Base-by-base conservation (phyloP, 2,113 vertebrate species). In the Notothenia rossii region DNA sequence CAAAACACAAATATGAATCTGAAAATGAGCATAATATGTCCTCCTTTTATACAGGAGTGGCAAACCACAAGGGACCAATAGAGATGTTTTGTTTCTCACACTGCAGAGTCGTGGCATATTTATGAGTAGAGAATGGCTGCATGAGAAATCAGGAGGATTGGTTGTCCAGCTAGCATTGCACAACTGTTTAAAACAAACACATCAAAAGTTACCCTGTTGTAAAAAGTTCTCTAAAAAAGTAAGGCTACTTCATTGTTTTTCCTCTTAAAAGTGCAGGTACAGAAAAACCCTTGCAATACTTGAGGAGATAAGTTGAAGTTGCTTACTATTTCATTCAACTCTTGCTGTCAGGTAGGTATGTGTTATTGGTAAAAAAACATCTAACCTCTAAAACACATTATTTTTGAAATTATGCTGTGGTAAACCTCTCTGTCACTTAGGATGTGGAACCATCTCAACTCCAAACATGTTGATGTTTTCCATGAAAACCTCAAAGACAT, bases 141-240 rank as follows among this genome's bases (percentile, higher is more conserved):
- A 86, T 51, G 56, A 79, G 65, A 82, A 82, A 79, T 66, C 14
- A 14, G 53, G 72, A 77, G 43, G 71, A 73, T 2, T 15, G 1
- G n/a, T 50, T 22, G 1, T 79, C 89, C 71, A 87, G 67, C 36
- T 2, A 69, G 53, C 13, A 48, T 88, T 89, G 65, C 25, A 53
- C 75, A 88, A 87, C 48, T 5, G 45, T 2, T 49, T n/a, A 82
- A 84, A 85, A 78, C 67, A 71, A 78, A 76, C 68, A 50, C 77
- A 84, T 79, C 67, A 68, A 73, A 80, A 55, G 49, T 58, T 10
- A 51, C 58, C n/a, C 63, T 43, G 60, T 72, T 61, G 40, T 15
- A 48, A 22, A 69, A 33, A 12, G 20, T 33, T 46, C 17, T 73
- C 54, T 50, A 63, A 67, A 48, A 15, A 62, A 12, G 10, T 20